These are phyloP conservation scores for Clarias laeviceps DNA, from an alignment of 2,797 vertebrate species.

Conservation along the genomic window DNA sequence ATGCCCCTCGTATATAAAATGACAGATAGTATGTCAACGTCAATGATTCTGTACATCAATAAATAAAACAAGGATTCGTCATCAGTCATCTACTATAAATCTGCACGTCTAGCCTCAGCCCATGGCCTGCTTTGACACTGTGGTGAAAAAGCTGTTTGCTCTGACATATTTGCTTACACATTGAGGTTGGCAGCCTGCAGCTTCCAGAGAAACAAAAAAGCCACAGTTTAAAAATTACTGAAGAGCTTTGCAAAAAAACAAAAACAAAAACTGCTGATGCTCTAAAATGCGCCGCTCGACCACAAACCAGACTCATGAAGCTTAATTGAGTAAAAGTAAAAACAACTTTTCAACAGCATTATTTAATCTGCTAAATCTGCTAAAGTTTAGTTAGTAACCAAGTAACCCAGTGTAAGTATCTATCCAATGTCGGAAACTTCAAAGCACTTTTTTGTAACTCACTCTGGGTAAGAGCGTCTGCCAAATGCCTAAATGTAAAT, in stretches of 20 bases:
- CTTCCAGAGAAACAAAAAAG: slow-evolving; percentile 32
- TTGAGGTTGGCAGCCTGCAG: slow-evolving; percentile 19
- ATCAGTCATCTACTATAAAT: neutral
- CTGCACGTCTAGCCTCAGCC: neutral
- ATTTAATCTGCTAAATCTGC: neutral
- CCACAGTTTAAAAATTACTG: slow-evolving; percentile 29
- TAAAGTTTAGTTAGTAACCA: neutral
- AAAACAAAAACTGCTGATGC: slow-evolving; percentile 27
- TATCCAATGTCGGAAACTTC: too few relatives aligned
- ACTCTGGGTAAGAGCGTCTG: too few relatives aligned
- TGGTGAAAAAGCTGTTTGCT: slow-evolving; percentile 13
- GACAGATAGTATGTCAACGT: neutral
- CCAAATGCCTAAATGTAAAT: too few relatives aligned
- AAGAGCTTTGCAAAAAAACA: slow-evolving; percentile 18
- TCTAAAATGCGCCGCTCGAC: neutral
- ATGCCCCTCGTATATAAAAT: too few relatives aligned
- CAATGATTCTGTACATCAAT: neutral
- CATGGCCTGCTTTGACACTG: neutral
- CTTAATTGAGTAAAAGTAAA: neutral
- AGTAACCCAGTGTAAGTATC: too few relatives aligned
- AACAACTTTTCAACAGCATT: neutral
- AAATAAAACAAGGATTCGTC: neutral
- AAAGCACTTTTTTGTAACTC: too few relatives aligned
- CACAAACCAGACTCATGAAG: slow-evolving; percentile 23
- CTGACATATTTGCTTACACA: slow-evolving; percentile 2